Conservation (phyloP, 2,888 invertebrate species). For the Drosophila mimica region DNA sequence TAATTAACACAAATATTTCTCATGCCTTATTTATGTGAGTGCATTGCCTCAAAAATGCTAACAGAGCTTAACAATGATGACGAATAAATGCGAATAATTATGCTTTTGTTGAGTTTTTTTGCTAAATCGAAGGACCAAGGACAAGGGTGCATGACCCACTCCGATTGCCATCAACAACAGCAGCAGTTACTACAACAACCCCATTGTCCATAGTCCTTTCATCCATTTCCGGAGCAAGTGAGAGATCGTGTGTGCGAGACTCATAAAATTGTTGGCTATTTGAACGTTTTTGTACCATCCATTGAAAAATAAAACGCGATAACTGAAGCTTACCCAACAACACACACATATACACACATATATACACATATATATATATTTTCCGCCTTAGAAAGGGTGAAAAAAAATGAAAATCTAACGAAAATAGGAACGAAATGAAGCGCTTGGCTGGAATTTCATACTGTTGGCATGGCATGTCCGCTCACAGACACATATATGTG, state of each 20-base stretch:
- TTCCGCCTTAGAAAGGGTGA: slow-evolving; percentile 44
- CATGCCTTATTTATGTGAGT: slow-evolving; percentile 17
- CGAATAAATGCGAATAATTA: slow-evolving; percentile 35
- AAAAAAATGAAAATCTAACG: slow-evolving; percentile 39
- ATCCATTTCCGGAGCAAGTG: slow-evolving; percentile 60
- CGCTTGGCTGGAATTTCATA: slow-evolving; percentile 79
- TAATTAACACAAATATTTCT: slow-evolving; percentile 59
- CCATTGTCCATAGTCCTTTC: slow-evolving; percentile 33
- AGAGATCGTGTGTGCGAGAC: slow-evolving; percentile 53
- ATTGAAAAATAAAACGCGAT: slow-evolving; percentile 76
- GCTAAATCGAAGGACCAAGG: not conserved
- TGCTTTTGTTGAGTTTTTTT: slow-evolving; percentile 23
- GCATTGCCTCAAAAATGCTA: slow-evolving; percentile 10
- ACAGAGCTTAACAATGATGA: slow-evolving; percentile 26
- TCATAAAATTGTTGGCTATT: slow-evolving; percentile 81
- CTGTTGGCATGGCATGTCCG: slow-evolving; percentile 66
- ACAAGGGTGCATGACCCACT: slow-evolving; percentile 4
- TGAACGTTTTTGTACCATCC: slow-evolving; percentile 75
- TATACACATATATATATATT: slow-evolving; percentile 1
- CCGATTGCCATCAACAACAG: not conserved
- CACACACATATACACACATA: slow-evolving; percentile 33
- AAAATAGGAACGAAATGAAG: slow-evolving; percentile 74
- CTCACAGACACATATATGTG: slow-evolving; percentile 10
- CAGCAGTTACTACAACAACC: slow-evolving; percentile 16
- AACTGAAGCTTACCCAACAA: slow-evolving; percentile 59